These are phyloP conservation scores for Nycticryphes semicollaris DNA, from an alignment of 2,113 vertebrate species.

Conservation along the genomic window DNA sequence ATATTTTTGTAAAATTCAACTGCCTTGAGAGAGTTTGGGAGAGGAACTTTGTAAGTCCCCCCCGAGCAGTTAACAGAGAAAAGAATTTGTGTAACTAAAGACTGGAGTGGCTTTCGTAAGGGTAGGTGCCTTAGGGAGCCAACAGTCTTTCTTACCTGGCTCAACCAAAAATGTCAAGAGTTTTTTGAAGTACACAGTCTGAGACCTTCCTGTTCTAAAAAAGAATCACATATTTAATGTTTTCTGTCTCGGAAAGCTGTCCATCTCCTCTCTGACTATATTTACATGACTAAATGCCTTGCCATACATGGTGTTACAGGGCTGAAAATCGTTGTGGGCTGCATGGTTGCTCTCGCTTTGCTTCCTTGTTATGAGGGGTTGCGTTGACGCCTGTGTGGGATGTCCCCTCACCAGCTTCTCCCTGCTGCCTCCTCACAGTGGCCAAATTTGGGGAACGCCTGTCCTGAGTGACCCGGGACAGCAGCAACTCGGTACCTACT, in stretches of 20 bases:
- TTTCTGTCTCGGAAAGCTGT: not conserved
- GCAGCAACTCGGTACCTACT: conserved; percentile 21
- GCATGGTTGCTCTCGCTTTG: not conserved
- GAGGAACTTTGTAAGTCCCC: not conserved
- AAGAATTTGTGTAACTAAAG: not conserved
- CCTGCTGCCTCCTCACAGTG: not conserved
- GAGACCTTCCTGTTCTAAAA: not conserved
- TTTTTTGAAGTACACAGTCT: not conserved
- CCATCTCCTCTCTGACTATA: not conserved
- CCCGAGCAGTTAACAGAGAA: not conserved
- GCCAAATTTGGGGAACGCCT: conserved; percentile 29
- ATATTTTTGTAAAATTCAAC: not conserved
- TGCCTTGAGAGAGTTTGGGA: not conserved
- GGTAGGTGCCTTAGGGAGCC: not conserved
- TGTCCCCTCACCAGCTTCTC: conserved; percentile 7
- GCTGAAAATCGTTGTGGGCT: not conserved
- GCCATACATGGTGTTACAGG: not conserved
- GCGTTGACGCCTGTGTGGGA: not conserved
- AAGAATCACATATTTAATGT: not conserved
- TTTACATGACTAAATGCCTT: not conserved
- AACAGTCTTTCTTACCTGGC: conserved; percentile 13
- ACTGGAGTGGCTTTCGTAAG: not conserved
- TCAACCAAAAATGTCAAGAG: not conserved
- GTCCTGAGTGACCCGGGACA: not conserved
- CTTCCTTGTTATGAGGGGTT: not conserved